Conservation (phyloP, 1,140 invertebrate genomes). For the Zaprionus nigranus region DNA sequence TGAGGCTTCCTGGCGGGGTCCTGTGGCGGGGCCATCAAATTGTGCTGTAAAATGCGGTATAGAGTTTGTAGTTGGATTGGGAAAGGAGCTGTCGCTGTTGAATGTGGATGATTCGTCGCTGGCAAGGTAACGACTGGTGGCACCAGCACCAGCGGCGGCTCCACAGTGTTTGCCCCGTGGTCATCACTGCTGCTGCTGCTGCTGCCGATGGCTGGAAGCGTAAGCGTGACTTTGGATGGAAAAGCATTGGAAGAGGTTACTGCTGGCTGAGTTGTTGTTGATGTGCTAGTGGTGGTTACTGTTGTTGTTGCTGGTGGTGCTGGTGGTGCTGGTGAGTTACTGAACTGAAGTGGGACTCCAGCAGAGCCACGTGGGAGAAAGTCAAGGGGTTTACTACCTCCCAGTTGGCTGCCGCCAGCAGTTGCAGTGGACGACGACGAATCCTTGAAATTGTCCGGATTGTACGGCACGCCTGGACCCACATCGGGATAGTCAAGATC, state of each 20-base stretch:
- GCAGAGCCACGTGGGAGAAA: constrained; percentile 58
- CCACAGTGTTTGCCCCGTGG: constrained; percentile 34
- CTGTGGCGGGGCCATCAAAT: constrained; percentile 51
- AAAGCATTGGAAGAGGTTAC: constrained; percentile 63
- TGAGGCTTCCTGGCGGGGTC: neutral
- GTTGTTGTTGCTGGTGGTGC: constrained; percentile 1
- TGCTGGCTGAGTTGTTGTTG: constrained; percentile 13
- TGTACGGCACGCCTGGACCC: constrained; percentile 77
- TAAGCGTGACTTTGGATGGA: constrained; percentile 82
- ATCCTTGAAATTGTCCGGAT: constrained; percentile 68
- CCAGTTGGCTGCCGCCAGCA: constrained; percentile 11
- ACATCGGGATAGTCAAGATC: constrained; percentile 83
- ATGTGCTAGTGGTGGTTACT: constrained; percentile 14
- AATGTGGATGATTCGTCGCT: constrained; percentile 32
- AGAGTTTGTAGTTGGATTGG: constrained; percentile 66
- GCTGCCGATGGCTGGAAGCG: constrained; percentile 65
- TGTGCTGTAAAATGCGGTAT: constrained; percentile 75
- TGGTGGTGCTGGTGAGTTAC: constrained; percentile 3
- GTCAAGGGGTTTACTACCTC: constrained; percentile 58
- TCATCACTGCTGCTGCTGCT: constrained; percentile 16
- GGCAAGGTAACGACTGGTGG: constrained; percentile 48
- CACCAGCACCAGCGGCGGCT: constrained; percentile 68
- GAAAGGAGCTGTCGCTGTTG: constrained; percentile 7
- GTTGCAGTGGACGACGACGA: neutral
- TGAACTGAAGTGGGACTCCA: constrained; percentile 17